A percentile compares a stretch with the other conserved stretches of the same genome.
Conservation (phyloP, 2,888 invertebrate species). For the Pyrocoelia pectoralis region DNA sequence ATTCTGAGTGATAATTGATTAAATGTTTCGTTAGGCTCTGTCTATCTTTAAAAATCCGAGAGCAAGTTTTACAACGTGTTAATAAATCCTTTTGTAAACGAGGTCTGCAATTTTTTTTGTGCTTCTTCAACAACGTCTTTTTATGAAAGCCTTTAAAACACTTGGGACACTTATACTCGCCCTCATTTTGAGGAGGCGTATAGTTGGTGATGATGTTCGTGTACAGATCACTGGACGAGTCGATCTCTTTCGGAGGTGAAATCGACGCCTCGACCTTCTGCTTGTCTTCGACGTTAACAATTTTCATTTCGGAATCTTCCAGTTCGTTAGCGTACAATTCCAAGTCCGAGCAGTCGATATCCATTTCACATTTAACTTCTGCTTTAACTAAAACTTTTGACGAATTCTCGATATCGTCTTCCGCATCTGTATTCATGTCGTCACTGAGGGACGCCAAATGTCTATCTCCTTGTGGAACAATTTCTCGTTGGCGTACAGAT, state of each 20-base stretch:
- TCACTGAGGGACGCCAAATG: conserved; percentile 16
- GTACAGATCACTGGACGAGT: conserved; percentile 56
- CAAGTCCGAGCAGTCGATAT: conserved; percentile 11
- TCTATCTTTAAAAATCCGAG: conserved; percentile 65
- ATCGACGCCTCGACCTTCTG: background rate
- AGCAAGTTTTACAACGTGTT: conserved; percentile 65
- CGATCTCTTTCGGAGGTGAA: conserved; percentile 55
- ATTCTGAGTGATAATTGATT: conserved; percentile 64
- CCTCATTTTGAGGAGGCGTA: conserved; percentile 59
- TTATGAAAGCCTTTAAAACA: conserved; percentile 67
- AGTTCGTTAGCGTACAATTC: conserved; percentile 15
- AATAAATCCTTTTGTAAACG: conserved; percentile 63
- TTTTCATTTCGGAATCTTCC: no score
- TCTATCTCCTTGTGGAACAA: conserved; percentile 43
- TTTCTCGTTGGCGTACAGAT: conserved; percentile 52
- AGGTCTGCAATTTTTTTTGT: conserved; percentile 65
- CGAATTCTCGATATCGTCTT: no score
- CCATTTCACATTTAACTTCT: background rate
- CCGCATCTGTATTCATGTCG: conserved; percentile 25
- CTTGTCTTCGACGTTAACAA: background rate
- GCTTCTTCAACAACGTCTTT: conserved; percentile 64
- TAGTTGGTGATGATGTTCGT: conserved; percentile 60
- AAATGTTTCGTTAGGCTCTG: conserved; percentile 64
- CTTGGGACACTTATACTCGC: conserved; percentile 63
- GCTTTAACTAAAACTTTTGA: no score